Evolutionary conservation across 2,113 vertebrate genomes (phyloP).

Genomic region (Poeciliopsis prolifica): DNA sequence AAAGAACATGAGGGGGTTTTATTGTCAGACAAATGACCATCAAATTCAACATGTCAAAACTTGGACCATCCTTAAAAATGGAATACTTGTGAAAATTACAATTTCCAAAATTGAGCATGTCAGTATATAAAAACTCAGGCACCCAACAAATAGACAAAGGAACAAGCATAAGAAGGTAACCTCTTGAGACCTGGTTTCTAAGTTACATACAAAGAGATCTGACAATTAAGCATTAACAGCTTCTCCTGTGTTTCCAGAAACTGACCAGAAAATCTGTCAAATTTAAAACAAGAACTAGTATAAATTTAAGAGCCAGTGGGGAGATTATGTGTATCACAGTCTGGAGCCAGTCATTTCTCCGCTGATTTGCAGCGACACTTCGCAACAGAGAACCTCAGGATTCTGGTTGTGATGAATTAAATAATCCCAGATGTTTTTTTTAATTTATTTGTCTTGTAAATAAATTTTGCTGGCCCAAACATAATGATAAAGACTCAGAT

Average conservation of each 20-base stretch:
- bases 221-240: neutral
- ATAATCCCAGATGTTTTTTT: too few relatives aligned
- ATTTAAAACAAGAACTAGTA: constrained; percentile 1
- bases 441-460: too few relatives aligned
- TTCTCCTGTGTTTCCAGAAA: neutral
- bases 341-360: too few relatives aligned
- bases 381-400: too few relatives aligned
- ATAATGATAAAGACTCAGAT: too few relatives aligned
- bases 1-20: neutral
- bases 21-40: neutral
- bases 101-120: neutral
- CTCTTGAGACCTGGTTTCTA: neutral
- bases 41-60: neutral
- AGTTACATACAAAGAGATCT: neutral
- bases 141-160: neutral
- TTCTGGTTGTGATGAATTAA: too few relatives aligned
- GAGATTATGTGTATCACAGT: too few relatives aligned
- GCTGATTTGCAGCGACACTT: too few relatives aligned
- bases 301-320: too few relatives aligned
- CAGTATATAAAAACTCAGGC: too few relatives aligned
- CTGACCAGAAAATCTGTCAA: constrained; percentile 5
- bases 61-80: neutral
- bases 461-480: too few relatives aligned
- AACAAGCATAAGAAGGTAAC: neutral
- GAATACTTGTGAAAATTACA: neutral